Evolutionary conservation across 2,113 vertebrate species (phyloP).

Genomic region (Rostratula benghalensis): DNA sequence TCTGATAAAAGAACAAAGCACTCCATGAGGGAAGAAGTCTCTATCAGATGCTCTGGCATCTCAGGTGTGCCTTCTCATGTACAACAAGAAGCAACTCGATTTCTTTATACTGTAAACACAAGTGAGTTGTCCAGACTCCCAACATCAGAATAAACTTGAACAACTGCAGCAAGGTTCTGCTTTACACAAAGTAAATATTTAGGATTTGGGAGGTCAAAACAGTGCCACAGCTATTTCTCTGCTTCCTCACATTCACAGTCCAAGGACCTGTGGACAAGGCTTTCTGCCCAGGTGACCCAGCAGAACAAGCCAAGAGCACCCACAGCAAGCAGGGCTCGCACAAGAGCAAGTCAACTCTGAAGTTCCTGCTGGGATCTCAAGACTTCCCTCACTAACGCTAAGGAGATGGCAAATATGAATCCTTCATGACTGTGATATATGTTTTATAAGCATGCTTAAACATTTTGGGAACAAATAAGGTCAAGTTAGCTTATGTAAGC

Average conservation of each 20-base stretch:
- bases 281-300: background rate
- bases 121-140: background rate
- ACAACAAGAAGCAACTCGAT: background rate
- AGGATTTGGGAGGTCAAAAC: background rate
- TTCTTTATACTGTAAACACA: background rate
- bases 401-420: background rate
- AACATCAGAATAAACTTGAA: background rate
- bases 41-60: background rate
- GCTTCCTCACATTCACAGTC: background rate
- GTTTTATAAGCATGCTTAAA: slow-evolving; percentile 21
- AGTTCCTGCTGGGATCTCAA: accelerated
- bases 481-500: slow-evolving; percentile 54
- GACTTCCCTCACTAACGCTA: background rate
- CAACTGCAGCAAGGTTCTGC: background rate
- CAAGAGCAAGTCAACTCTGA: background rate
- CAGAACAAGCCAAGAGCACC: background rate
- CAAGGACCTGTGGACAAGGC: background rate
- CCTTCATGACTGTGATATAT: background rate
- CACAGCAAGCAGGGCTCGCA: background rate
- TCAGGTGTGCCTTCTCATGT: background rate
- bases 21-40: background rate
- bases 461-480: slow-evolving; percentile 40
- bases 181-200: background rate
- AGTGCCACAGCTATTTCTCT: background rate
- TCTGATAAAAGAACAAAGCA: slow-evolving; percentile 42